These are phyloP conservation scores for Gallirallus australis DNA, from an alignment of 2,797 vertebrate genomes.

Conservation along the genomic window DNA sequence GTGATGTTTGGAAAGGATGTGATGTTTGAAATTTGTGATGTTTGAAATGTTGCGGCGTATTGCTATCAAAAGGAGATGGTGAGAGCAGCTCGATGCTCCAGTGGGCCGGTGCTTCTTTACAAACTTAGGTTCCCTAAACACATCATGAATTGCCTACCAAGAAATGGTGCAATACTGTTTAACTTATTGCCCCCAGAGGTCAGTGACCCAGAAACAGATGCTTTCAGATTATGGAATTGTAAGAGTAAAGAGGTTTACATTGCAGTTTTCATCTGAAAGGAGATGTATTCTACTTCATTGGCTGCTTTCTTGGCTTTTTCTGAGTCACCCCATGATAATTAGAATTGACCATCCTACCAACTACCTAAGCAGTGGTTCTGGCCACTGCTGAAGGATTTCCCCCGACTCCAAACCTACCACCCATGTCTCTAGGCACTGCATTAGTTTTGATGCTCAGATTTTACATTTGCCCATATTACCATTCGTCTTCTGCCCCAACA, in stretches of 20 bases:
- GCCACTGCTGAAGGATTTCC: background rate
- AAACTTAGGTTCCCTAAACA: background rate
- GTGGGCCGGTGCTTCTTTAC: background rate
- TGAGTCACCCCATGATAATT: background rate
- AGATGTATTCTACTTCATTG: background rate
- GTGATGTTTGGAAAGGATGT: background rate
- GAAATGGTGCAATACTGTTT: background rate
- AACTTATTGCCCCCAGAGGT: background rate
- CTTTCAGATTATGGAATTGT: background rate
- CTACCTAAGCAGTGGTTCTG: background rate
- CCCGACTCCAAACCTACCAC: background rate
- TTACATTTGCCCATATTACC: background rate
- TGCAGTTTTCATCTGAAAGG: background rate
- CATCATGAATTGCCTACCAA: background rate
- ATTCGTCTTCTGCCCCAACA: background rate
- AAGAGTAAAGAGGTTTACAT: background rate
- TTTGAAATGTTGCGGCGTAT: background rate
- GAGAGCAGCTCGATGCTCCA: background rate
- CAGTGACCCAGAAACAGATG: background rate
- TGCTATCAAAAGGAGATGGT: background rate
- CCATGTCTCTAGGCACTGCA: rapidly evolving
- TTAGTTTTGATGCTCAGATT: background rate
- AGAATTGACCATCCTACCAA: background rate
- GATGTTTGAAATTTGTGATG: background rate
- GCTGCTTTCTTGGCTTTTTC: background rate